Evolutionary conservation across 2,888 invertebrate genomes (phyloP).

Genomic region (Melinaea menophilus): DNA sequence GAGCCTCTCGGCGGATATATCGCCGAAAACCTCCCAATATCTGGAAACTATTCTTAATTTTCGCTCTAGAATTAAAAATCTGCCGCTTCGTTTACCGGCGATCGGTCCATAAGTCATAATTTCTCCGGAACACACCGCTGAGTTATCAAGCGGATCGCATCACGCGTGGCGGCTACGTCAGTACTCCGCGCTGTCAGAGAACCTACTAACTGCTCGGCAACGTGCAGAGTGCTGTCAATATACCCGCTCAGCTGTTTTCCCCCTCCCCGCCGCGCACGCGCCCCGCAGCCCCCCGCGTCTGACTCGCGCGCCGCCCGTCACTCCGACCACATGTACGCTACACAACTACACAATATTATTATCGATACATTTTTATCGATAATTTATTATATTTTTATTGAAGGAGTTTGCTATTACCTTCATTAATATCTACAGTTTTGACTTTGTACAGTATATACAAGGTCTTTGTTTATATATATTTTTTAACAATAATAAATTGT

Average conservation of each 20-base stretch:
- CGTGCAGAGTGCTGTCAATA: conserved; percentile 78
- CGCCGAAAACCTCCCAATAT: conserved; percentile 70
- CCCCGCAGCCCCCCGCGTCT: conserved; percentile 53
- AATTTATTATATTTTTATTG: too few relatives aligned
- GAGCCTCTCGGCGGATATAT: conserved; percentile 66
- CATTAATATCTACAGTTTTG: too few relatives aligned
- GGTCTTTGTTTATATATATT: too few relatives aligned
- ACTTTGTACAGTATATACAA: too few relatives aligned
- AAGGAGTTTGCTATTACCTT: too few relatives aligned
- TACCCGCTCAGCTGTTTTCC: conserved; percentile 80
- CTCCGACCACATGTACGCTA: not conserved
- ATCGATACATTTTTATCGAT: too few relatives aligned
- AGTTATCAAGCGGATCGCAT: conserved; percentile 71
- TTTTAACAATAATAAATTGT: too few relatives aligned
- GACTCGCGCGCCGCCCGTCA: conserved; percentile 20
- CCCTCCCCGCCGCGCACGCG: conserved; percentile 58
- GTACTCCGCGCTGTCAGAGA: conserved; percentile 70
- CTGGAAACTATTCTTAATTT: conserved; percentile 74
- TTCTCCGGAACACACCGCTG: conserved; percentile 70
- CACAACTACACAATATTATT: too few relatives aligned
- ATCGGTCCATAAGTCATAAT: conserved; percentile 77
- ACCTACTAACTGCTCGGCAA: conserved; percentile 77
- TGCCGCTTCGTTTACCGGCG: conserved; percentile 68
- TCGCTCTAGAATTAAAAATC: conserved; percentile 68
- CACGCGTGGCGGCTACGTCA: conserved; percentile 67